Evolutionary conservation across 1,140 invertebrate genomes (phyloP), one percentile per base, ranked within the genome.

Genomic region (Bombus pyrosoma): DNA sequence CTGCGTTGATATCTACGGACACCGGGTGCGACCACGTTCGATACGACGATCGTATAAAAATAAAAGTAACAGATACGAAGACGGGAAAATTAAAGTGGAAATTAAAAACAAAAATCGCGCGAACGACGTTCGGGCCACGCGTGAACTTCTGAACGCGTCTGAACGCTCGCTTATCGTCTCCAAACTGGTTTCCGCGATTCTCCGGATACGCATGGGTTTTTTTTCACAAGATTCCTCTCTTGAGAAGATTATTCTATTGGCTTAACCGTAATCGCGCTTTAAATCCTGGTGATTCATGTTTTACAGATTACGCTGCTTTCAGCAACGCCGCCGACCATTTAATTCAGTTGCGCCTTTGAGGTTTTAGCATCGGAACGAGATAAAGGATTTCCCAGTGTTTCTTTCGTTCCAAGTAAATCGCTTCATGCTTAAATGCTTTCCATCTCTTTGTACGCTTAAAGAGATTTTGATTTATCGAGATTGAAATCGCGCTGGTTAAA

Each of bases 181-280:
- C 9, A 13, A 41, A 39, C 41, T 41, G 25, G 69, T 74, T 66
- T 64, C 41, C n/a, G 39, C 32, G 53, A n/a, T 28, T 32, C 32
- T 5, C 25, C 12, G 69, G n/a, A 43, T 5, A 18, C 39, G 28
- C 6, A 34, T 41, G 6, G 41, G 32, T 66, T 64, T 72, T 34
- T 34, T 18, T 34, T 53, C 0, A 43, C 13, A 43, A 43, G 43
- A 43, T 3, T 22, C 25, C 8, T 5, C 32, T 12, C 66, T 1
- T 0, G 47, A 22, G 39, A 12, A 76, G 72, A 83, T 76, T 83
- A 83, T 76, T 83, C 73, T 66, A 83, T 75, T 75, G 72, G 72
- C 72, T 83, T 66, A 83, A n/a, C 59, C 32, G 13, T 76, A 76
- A 83, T 83, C 81, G 59, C 59, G 81, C 57, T 66, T 66, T 53